A percentile compares a stretch with the other conserved stretches of the same genome.
Evolutionary conservation across 2,888 invertebrate species (phyloP).

Genomic region (Sarcophaga variegata): DNA sequence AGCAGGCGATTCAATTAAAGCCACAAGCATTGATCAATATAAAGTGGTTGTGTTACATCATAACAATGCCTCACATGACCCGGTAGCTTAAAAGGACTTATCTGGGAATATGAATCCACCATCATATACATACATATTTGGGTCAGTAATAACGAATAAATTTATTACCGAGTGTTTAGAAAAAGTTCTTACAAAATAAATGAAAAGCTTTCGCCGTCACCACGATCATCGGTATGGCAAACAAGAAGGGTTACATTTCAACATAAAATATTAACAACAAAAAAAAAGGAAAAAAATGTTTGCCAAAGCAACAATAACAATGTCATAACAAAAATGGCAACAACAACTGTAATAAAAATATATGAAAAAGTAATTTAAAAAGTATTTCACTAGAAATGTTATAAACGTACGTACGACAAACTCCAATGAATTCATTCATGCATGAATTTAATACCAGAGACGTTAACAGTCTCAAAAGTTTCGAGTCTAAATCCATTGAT

Average conservation of each 20-base stretch:
- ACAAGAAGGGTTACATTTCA: not conserved
- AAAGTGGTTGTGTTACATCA: too few species aligned
- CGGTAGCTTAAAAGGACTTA: too few species aligned
- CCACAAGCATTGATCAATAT: too few species aligned
- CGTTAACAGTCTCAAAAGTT: slow-evolving; percentile 2
- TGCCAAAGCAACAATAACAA: not conserved
- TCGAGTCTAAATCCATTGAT: not conserved
- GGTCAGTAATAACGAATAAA: not conserved
- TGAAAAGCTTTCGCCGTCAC: not conserved
- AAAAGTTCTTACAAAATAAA: too few species aligned
- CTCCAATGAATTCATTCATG: slow-evolving; percentile 6
- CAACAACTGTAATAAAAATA: not conserved
- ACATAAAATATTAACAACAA: not conserved
- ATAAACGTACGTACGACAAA: slow-evolving; percentile 4
- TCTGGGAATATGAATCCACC: too few species aligned
- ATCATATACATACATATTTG: not conserved
- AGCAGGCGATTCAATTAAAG: too few species aligned
- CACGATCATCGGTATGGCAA: not conserved
- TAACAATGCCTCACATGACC: too few species aligned
- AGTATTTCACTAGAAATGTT: slow-evolving; percentile 51
- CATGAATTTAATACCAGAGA: slow-evolving; percentile 36
- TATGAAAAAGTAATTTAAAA: slow-evolving; percentile 51
- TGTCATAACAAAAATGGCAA: not conserved
- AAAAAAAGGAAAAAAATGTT: not conserved
- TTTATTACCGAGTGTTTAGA: not conserved